Base-by-base conservation (phyloP, 2,888 invertebrate genomes). In the Monopis laevigella region DNA sequence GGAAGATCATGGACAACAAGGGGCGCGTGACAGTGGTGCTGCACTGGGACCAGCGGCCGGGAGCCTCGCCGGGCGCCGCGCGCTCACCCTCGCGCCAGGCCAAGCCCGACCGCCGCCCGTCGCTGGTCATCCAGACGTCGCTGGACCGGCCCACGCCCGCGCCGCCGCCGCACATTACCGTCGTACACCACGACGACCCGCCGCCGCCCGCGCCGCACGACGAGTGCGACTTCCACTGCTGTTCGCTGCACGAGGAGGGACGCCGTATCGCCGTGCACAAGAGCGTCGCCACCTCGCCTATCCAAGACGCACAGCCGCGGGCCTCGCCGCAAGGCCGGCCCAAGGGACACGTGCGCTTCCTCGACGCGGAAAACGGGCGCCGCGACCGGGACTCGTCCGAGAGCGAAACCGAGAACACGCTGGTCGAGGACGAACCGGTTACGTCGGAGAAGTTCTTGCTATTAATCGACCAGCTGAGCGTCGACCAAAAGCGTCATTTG, bases 1-100 rank as follows among this genome's bases (percentile, higher is more conserved):
- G 96, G 96, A 96, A 96, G 84, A 95, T 96, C 84, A 95, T 95
- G 94, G 96, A 96, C 88, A 94, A 94, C 87, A 93, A 94, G 85
- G 96, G 95, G 73, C 90, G 94, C 73, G 93, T 96, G 84, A 96
- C 96, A 64, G 94, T 96, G 83, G 95, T 96, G 71, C 84, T 96
- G 73, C 94, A 96, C 82, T 96, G 96, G 96, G 96, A 96, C 85
- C 94, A 93, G 84, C 88, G 92, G 58, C 89, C 86, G 74, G 86
- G 84, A 60, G 82, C 85, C 57, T 86, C 86, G 56, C 82, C 84
- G 55, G 75, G 63, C 60, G 82, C 82, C 53, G 86, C 85, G 59
- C 75, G 80, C 50, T 78, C 78, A 46, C 80, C 80, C 48, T 70
- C 71, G 63, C 75, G 75, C 43, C 72, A 75, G 52, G 62, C 67